These are phyloP conservation scores for Anguilla pacifica DNA, from an alignment of 2,797 vertebrate species.

Conservation along the genomic window DNA sequence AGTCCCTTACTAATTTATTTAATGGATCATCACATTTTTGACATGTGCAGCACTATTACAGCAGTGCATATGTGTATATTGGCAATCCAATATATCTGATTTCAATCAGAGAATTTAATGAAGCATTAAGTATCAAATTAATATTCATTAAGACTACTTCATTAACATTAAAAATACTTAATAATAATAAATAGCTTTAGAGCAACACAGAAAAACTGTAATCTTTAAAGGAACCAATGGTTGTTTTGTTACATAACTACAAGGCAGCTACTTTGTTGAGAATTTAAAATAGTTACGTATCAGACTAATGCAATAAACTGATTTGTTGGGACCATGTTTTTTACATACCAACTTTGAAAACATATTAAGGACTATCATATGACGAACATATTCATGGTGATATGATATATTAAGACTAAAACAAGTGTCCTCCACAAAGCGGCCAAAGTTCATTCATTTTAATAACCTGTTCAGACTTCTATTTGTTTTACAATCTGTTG, in stretches of 20 bases:
- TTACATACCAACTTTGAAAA: too few species aligned
- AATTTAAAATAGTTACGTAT: not conserved
- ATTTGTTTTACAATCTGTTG: too few species aligned
- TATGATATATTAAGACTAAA: too few species aligned
- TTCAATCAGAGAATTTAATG: not conserved
- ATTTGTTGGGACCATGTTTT: not conserved
- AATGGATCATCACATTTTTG: not conserved
- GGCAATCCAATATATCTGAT: not conserved
- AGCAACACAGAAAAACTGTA: not conserved
- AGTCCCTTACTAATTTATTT: not conserved
- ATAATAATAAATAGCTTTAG: not conserved
- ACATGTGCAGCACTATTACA: not conserved
- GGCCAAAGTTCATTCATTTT: too few species aligned
- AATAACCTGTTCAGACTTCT: too few species aligned
- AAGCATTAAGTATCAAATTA: not conserved
- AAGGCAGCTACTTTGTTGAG: not conserved
- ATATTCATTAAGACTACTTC: not conserved
- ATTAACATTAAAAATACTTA: not conserved
- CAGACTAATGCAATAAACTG: not conserved
- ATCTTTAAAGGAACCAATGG: not conserved
- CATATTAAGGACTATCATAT: too few species aligned
- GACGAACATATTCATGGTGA: too few species aligned
- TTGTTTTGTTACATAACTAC: not conserved
- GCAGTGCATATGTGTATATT: not conserved
- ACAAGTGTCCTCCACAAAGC: too few species aligned